Percentiles rank a stretch among this genome's conserved stretches.
These are phyloP conservation scores for Didymodactylos carnosus DNA, from an alignment of 2,888 invertebrate genomes.

Conservation along the genomic window DNA sequence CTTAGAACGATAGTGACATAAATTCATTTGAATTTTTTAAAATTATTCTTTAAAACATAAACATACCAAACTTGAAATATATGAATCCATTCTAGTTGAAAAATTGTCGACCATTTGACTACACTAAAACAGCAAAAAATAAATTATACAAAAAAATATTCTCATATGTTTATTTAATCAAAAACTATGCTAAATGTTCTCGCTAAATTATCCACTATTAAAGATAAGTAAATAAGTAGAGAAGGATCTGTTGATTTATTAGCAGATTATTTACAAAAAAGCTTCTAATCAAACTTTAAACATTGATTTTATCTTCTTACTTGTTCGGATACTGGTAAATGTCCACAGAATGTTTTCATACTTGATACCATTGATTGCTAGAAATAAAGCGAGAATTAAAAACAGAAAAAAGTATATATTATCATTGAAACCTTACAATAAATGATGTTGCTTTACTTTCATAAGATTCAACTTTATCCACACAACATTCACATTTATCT, in stretches of 20 bases:
- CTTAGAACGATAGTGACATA: too few species aligned
- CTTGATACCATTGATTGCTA: not conserved
- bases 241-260: too few species aligned
- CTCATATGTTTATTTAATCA: too few species aligned
- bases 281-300: too few species aligned
- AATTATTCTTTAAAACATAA: too few species aligned
- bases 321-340: not conserved
- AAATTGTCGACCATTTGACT: not conserved
- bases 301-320: not conserved
- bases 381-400: not conserved
- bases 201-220: too few species aligned
- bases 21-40: too few species aligned
- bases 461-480: not conserved
- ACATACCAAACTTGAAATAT: not conserved
- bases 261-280: too few species aligned
- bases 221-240: too few species aligned
- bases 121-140: not conserved
- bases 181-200: too few species aligned
- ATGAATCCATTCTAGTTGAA: not conserved
- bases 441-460: not conserved
- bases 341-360: not conserved
- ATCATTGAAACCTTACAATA: not conserved
- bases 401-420: not conserved
- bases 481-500: not conserved
- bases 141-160: too few species aligned